Evolutionary conservation across 1,140 invertebrate species (phyloP).

Genomic region (Mya arenaria): DNA sequence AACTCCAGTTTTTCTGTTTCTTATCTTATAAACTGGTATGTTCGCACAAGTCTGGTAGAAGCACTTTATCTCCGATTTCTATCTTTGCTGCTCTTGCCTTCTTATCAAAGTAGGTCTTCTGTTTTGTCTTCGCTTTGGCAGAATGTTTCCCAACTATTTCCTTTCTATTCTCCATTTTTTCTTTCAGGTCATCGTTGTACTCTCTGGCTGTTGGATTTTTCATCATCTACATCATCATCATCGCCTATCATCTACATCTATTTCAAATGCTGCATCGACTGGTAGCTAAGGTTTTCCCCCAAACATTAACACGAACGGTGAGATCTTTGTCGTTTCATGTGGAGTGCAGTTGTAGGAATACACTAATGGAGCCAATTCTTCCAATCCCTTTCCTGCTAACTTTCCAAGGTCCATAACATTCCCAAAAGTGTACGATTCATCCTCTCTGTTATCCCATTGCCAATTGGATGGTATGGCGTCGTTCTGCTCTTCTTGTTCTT

Average conservation of each 20-base stretch:
- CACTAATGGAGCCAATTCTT: slow-evolving; percentile 45
- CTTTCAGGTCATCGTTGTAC: slow-evolving; percentile 28
- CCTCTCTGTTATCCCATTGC: slow-evolving; percentile 22
- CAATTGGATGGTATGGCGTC: slow-evolving; percentile 15
- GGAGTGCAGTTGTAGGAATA: slow-evolving; percentile 57
- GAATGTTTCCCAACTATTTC: slow-evolving; percentile 20
- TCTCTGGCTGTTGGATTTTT: not conserved
- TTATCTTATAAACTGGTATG: slow-evolving; percentile 47
- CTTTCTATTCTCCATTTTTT: slow-evolving; percentile 7
- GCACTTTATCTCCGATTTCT: slow-evolving; percentile 33
- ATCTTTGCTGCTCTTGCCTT: slow-evolving; percentile 33
- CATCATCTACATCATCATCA: not conserved
- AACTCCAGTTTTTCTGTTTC: slow-evolving; percentile 6
- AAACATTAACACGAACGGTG: slow-evolving; percentile 56
- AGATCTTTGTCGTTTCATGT: slow-evolving; percentile 50
- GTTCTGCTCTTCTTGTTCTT: slow-evolving; percentile 29
- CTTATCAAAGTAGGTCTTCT: slow-evolving; percentile 39
- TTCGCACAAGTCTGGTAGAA: slow-evolving; percentile 6
- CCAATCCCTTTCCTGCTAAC: slow-evolving; percentile 50
- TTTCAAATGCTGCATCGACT: slow-evolving; percentile 41
- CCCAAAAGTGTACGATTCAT: slow-evolving; percentile 48
- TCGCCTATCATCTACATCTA: no score
- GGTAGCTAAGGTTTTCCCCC: slow-evolving; percentile 50
- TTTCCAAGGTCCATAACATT: slow-evolving; percentile 50
- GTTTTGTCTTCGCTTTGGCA: not conserved